These are phyloP conservation scores for Falco columbarius DNA, from an alignment of 2,797 vertebrate species.

Conservation along the genomic window DNA sequence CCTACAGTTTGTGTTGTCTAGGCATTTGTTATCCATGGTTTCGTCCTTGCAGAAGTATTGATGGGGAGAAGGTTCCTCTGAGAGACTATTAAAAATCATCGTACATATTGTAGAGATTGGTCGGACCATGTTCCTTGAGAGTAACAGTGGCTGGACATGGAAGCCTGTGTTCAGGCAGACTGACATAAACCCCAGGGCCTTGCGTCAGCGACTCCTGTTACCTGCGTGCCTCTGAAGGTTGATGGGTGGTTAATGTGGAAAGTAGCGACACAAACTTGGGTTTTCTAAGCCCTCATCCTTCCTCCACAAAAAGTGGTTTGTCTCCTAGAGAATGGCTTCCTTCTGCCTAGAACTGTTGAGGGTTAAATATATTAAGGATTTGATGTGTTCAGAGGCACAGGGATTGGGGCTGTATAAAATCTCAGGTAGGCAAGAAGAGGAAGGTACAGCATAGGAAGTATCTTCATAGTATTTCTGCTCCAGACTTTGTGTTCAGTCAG, in stretches of 20 bases:
- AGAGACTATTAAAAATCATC: neutral
- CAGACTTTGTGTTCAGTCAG: neutral
- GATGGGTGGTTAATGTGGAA: neutral
- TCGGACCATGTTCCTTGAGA: neutral
- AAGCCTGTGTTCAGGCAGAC: neutral
- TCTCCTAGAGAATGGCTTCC: neutral
- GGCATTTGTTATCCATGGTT: neutral
- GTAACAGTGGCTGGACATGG: neutral
- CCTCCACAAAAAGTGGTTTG: neutral
- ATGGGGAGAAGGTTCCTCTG: rapidly evolving
- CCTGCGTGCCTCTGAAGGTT: rapidly evolving
- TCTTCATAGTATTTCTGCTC: neutral
- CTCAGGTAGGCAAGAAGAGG: neutral
- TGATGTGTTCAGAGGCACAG: neutral
- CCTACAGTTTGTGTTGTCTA: neutral
- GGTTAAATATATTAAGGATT: neutral
- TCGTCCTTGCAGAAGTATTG: neutral
- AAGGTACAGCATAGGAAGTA: neutral
- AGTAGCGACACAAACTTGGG: rapidly evolving
- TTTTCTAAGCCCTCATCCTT: neutral
- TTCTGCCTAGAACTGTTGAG: neutral
- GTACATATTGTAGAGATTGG: neutral
- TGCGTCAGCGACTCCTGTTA: rapidly evolving
- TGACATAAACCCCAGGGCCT: neutral
- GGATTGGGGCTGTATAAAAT: neutral